A percentile compares a stretch with the other conserved stretches of the same genome.
Conservation (phyloP, 2,113 vertebrate species). For the Mirza zaza region DNA sequence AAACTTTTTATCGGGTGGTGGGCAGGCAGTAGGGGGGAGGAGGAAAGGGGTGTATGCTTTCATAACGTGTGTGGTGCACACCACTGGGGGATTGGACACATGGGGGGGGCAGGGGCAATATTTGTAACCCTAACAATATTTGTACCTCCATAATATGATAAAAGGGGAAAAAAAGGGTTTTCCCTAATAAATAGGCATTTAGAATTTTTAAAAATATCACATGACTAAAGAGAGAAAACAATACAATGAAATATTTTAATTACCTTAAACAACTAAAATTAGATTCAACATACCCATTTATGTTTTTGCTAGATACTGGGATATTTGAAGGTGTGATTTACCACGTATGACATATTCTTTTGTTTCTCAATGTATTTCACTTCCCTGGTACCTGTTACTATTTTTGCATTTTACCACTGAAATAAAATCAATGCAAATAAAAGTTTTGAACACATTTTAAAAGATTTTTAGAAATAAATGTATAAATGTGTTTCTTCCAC, state of each 20-base stretch:
- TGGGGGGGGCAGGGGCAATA: too few species aligned
- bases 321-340: neutral
- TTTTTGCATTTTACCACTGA: neutral
- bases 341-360: neutral
- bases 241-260: neutral
- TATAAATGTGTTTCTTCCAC: neutral
- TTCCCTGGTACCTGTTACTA: neutral
- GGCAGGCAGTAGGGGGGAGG: too few species aligned
- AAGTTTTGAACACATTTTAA: neutral
- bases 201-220: neutral
- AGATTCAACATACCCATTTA: neutral
- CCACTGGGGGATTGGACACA: too few species aligned
- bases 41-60: too few species aligned
- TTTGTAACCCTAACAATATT: too few species aligned
- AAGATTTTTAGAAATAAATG: neutral
- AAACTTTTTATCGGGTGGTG: too few species aligned
- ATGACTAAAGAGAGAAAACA: neutral
- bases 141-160: too few species aligned
- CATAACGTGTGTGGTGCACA: too few species aligned
- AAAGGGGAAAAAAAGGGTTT: neutral
- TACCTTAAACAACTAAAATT: slow-evolving; percentile 4
- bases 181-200: neutral
- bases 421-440: slow-evolving; percentile 6
- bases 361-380: neutral
- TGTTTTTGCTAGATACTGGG: neutral